These are phyloP conservation scores for Streblospio benedicti DNA, from an alignment of 1,140 invertebrate genomes.

Conservation along the genomic window DNA sequence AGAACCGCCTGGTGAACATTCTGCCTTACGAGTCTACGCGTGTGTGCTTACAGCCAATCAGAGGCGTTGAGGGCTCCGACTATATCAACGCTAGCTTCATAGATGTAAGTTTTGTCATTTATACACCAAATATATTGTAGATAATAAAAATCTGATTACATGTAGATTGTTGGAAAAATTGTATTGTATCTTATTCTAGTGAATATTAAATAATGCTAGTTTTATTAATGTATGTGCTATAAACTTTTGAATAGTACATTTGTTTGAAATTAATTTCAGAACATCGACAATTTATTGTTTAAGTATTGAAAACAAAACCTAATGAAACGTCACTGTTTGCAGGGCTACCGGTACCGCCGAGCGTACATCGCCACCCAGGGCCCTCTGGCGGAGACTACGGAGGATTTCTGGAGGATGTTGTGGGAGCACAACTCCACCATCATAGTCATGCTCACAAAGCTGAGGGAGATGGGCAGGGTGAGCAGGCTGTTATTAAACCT, in stretches of 20 bases:
- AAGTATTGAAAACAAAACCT: too few relatives aligned
- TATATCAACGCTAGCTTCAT: conserved; percentile 99
- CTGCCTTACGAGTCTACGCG: conserved; percentile 90
- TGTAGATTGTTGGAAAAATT: too few relatives aligned
- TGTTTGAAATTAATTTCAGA: too few relatives aligned
- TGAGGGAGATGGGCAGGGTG: conserved; percentile 92
- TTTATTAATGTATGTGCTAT: too few relatives aligned
- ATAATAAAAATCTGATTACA: too few relatives aligned
- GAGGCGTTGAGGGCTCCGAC: conserved; percentile 89
- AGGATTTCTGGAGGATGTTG: conserved; percentile 99
- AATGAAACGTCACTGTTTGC: conserved; percentile 54
- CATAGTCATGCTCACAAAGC: conserved; percentile 67
- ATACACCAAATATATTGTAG: too few relatives aligned
- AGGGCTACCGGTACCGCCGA: conserved; percentile 86
- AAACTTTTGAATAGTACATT: too few relatives aligned
- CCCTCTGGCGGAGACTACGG: conserved; percentile 87
- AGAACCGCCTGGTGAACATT: conserved; percentile 94
- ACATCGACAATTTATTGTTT: too few relatives aligned
- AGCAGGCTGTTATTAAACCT: conserved; percentile 32
- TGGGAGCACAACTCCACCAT: conserved; percentile 99
- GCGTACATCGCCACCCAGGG: conserved; percentile 98
- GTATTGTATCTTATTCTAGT: too few relatives aligned
- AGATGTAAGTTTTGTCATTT: conserved; percentile 53
- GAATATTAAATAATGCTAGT: too few relatives aligned
- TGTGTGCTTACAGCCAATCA: conserved; percentile 82